Percentiles rank a stretch among this genome's conserved stretches.
Conservation (phyloP, 2,888 invertebrate species). For the Chloromyia formosa region DNA sequence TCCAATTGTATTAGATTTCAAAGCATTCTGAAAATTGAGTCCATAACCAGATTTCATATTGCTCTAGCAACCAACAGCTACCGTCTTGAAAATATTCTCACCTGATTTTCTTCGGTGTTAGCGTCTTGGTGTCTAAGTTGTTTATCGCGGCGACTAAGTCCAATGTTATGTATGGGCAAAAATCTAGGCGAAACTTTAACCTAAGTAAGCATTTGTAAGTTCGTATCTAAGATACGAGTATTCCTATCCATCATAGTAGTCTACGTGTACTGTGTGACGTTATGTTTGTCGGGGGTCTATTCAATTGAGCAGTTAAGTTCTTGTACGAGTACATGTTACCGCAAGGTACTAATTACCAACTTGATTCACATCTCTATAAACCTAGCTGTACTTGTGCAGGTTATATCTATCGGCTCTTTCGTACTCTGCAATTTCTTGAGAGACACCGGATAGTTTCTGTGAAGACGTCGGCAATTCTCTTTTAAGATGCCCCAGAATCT, state of each 20-base stretch:
- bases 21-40: constrained; percentile 27
- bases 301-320: constrained; percentile 24
- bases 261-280: not conserved
- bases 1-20: constrained; percentile 34
- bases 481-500: constrained; percentile 34
- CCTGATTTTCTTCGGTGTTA: constrained; percentile 10
- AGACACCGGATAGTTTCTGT: constrained; percentile 2
- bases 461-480: constrained; percentile 19
- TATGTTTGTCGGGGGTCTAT: not conserved
- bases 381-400: too few species aligned
- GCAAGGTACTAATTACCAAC: constrained; percentile 29
- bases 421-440: not conserved
- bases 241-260: too few species aligned
- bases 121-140: constrained; percentile 32
- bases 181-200: constrained; percentile 14
- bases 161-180: not conserved
- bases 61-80: not conserved
- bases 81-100: constrained; percentile 32
- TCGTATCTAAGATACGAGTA: not conserved
- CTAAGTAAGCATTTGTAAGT: constrained; percentile 9
- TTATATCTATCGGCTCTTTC: not conserved
- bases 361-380: constrained; percentile 20
- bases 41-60: constrained; percentile 34
- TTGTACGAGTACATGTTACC: constrained; percentile 18
- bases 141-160: not conserved